Evolutionary conservation across 2,888 invertebrate genomes (phyloP).

Genomic region (Timema podura): DNA sequence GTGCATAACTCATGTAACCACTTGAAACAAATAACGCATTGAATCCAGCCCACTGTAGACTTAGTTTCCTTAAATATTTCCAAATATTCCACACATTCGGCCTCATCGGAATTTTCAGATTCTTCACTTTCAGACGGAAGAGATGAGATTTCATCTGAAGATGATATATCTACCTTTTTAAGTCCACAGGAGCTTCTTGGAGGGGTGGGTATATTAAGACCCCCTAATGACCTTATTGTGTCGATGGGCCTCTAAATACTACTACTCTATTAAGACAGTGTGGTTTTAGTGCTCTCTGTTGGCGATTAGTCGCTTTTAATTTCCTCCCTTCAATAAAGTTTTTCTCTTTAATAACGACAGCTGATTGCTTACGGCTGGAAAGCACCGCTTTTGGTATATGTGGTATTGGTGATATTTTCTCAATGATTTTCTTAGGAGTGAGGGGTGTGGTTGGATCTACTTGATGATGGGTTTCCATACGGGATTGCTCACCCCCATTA

Average conservation of each 20-base stretch:
- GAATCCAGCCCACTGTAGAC: slow-evolving; percentile 13
- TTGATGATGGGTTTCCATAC: neutral
- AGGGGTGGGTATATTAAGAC: no score
- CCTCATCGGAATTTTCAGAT: slow-evolving; percentile 2
- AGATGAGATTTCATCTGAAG: slow-evolving; percentile 4
- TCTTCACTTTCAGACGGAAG: neutral
- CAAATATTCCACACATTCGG: slow-evolving; percentile 7
- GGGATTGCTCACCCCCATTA: no score
- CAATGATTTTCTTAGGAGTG: slow-evolving; percentile 13
- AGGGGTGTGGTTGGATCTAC: neutral
- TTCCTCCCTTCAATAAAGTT: slow-evolving; percentile 1
- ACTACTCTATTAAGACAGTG: no score
- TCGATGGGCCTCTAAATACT: no score
- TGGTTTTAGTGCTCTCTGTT: neutral
- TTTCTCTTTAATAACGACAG: neutral
- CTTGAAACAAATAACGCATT: slow-evolving; percentile 7
- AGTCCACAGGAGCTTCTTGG: neutral
- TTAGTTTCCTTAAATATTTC: slow-evolving; percentile 10
- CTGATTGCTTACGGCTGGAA: slow-evolving; percentile 6
- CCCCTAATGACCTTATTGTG: no score
- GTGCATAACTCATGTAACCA: slow-evolving; percentile 13
- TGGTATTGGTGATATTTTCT: slow-evolving; percentile 11
- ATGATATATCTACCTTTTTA: neutral
- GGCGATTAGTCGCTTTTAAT: neutral
- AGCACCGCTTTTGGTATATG: neutral